Conservation (phyloP, 1,140 invertebrate genomes). For the Olivierus martensii region DNA sequence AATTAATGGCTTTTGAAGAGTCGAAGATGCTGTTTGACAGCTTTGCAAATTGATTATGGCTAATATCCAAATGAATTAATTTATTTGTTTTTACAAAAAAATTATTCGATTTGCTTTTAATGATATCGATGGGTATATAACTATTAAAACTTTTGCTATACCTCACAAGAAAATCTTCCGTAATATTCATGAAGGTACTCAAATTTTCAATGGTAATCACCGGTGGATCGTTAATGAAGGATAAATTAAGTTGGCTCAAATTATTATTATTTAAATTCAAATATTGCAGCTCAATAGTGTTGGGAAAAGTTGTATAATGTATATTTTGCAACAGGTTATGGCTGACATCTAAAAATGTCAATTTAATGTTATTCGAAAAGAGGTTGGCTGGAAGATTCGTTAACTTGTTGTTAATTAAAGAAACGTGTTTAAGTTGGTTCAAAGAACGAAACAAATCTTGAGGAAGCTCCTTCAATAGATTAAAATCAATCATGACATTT, state of each 20-base stretch:
- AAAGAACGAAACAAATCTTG: conserved; percentile 4
- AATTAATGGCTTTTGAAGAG: too few species aligned
- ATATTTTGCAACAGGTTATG: conserved; percentile 18
- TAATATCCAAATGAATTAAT: too few species aligned
- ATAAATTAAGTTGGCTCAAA: conserved; percentile 11
- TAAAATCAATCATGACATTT: conserved; percentile 2
- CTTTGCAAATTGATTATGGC: too few species aligned
- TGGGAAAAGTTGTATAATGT: conserved; percentile 9
- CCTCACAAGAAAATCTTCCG: too few species aligned
- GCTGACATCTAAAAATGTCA: conserved; percentile 18
- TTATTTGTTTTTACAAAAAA: too few species aligned
- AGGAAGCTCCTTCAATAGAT: conserved; percentile 2
- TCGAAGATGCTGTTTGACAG: too few species aligned
- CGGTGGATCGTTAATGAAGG: not conserved
- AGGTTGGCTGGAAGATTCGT: conserved; percentile 1
- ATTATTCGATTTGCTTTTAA: too few species aligned
- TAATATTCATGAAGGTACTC: too few species aligned
- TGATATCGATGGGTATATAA: too few species aligned
- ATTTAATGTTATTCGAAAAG: conserved; percentile 12
- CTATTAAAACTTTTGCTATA: too few species aligned
- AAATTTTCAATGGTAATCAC: too few species aligned
- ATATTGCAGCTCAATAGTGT: conserved; percentile 13
- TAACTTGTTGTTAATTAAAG: conserved; percentile 9
- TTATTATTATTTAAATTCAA: conserved; percentile 13
- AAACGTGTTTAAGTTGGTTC: conserved; percentile 2